Percentiles rank a stretch among this genome's conserved stretches.
Conservation (phyloP, 2,888 invertebrate genomes). For the Melitaea athalia region DNA sequence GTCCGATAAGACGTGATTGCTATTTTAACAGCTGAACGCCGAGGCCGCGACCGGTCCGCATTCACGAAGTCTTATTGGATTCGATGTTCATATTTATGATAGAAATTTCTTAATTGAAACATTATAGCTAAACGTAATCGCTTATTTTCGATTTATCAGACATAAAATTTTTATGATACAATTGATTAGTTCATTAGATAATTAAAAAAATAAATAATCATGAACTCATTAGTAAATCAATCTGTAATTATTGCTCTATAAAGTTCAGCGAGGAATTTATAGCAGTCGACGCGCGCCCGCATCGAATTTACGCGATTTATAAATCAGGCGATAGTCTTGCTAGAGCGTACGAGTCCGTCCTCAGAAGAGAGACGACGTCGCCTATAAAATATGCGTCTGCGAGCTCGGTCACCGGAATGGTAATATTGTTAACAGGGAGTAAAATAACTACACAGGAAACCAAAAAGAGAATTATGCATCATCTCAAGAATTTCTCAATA, state of each 20-base stretch:
- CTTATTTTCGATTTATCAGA: not conserved
- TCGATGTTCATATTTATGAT: not conserved
- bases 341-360: constrained; percentile 50
- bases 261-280: constrained; percentile 36
- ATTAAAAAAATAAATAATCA: not conserved
- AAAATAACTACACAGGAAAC: constrained; percentile 72
- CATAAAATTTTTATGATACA: constrained; percentile 1
- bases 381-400: constrained; percentile 75
- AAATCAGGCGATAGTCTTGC: constrained; percentile 60
- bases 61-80: constrained; percentile 1
- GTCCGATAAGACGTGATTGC: constrained; percentile 74
- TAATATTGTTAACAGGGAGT: constrained; percentile 81
- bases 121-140: not conserved
- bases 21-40: constrained; percentile 65
- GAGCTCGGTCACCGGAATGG: constrained; percentile 70
- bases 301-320: constrained; percentile 51
- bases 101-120: not conserved
- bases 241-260: constrained; percentile 32
- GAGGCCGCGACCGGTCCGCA: constrained; percentile 7
- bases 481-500: constrained; percentile 81
- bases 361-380: constrained; percentile 49
- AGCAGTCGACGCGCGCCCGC: constrained; percentile 30
- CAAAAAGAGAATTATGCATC: constrained; percentile 77
- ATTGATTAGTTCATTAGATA: not conserved
- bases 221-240: constrained; percentile 29